Conservation (phyloP, 2,888 invertebrate genomes). For the Netelia virgata region DNA sequence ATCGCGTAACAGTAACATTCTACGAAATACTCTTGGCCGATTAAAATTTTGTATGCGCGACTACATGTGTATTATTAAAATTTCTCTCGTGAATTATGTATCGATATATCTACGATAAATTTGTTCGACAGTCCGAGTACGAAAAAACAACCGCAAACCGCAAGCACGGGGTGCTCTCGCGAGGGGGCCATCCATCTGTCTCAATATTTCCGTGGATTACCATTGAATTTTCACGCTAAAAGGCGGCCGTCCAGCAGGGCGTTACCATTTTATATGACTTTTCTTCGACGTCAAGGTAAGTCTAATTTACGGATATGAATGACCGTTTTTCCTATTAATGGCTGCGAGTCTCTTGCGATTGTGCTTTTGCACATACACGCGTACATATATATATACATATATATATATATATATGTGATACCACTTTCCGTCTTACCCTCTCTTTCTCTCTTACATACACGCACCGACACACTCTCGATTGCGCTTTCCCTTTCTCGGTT, state of each 20-base stretch:
- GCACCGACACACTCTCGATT: neutral
- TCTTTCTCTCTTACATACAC: conserved; percentile 29
- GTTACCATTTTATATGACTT: conserved; percentile 98
- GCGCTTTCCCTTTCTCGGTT: conserved; percentile 28
- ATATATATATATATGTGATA: neutral
- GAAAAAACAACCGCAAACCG: conserved; percentile 54
- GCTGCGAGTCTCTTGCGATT: neutral
- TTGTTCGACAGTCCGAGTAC: conserved; percentile 46
- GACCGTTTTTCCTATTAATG: conserved; percentile 5
- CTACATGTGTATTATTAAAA: conserved; percentile 8
- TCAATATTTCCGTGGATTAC: conserved; percentile 74
- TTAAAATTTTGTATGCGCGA: neutral
- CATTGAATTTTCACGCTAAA: conserved; percentile 83
- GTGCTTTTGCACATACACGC: neutral
- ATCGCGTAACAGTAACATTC: neutral
- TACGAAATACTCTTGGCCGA: neutral
- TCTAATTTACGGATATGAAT: conserved; percentile 72
- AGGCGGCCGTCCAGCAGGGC: conserved; percentile 92
- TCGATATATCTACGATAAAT: conserved; percentile 7
- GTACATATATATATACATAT: neutral
- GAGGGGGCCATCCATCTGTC: conserved; percentile 82
- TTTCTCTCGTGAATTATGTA: neutral
- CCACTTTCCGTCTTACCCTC: conserved; percentile 25
- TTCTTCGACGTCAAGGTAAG: conserved; percentile 96
- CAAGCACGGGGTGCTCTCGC: conserved; percentile 75